Percentiles rank a stretch among this genome's conserved stretches.
These are phyloP conservation scores for Dynastes tityus DNA, from an alignment of 2,888 invertebrate genomes.

Conservation along the genomic window DNA sequence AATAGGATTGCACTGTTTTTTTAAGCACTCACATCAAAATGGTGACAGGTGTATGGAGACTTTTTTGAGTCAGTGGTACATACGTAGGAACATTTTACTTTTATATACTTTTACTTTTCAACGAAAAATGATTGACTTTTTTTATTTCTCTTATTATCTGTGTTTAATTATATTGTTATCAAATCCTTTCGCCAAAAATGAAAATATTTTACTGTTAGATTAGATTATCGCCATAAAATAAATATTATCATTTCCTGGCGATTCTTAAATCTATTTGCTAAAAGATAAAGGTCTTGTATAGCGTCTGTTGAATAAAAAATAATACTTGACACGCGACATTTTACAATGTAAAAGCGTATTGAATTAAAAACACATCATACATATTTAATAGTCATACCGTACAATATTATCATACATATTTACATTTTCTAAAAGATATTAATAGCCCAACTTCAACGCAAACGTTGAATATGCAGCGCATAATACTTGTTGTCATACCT, in stretches of 20 bases:
- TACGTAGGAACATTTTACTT: too few species aligned
- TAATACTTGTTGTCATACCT: constrained; percentile 39
- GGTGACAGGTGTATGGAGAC: too few species aligned
- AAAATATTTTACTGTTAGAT: neutral
- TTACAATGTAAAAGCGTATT: neutral
- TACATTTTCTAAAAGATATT: constrained; percentile 2
- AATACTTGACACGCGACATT: neutral
- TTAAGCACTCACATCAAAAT: too few species aligned
- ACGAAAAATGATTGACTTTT: too few species aligned
- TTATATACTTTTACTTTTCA: too few species aligned
- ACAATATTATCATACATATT: constrained; percentile 4
- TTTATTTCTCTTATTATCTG: too few species aligned
- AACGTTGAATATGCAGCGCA: constrained; percentile 1
- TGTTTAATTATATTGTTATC: too few species aligned
- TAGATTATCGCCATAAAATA: neutral
- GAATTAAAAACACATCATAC: constrained; percentile 18
- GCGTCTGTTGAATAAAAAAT: neutral
- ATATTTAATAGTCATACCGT: neutral
- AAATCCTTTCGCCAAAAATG: neutral
- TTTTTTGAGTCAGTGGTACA: too few species aligned
- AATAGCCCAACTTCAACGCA: neutral
- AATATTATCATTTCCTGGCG: constrained; percentile 1
- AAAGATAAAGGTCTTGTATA: neutral
- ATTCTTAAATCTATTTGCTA: neutral
- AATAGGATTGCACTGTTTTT: too few species aligned